Evolutionary conservation across 2,888 invertebrate genomes (phyloP).

Genomic region (Ceriagrion tenellum): DNA sequence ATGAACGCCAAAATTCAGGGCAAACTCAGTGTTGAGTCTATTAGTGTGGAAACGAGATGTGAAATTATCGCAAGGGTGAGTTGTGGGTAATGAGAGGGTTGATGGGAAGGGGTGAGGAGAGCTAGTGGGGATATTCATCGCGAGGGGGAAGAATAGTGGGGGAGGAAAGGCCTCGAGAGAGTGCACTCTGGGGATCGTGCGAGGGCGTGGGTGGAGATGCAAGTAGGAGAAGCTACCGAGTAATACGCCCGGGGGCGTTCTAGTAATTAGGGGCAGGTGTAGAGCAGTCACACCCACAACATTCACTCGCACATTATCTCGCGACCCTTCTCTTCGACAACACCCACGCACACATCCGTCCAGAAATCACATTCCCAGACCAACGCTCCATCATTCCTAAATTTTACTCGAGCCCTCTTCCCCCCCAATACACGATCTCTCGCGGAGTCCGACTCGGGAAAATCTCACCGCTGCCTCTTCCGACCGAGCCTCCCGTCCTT

Average conservation of each 20-base stretch:
- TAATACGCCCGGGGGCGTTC: constrained; percentile 19
- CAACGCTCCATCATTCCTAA: neutral
- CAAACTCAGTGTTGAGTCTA: neutral
- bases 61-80: neutral
- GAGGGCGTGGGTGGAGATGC: neutral
- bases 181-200: neutral
- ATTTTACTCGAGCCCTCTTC: neutral
- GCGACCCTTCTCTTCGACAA: constrained; percentile 17
- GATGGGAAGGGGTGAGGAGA: neutral
- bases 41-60: neutral
- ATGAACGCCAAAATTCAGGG: neutral
- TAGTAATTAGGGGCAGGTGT: constrained; percentile 63
- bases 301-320: neutral
- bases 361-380: constrained; percentile 41
- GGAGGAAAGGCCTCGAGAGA: neutral
- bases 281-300: constrained; percentile 37
- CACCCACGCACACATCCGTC: constrained; percentile 35
- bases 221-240: neutral
- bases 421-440: neutral
- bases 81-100: neutral
- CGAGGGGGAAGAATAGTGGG: neutral
- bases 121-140: neutral
- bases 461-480: neutral
- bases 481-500: neutral
- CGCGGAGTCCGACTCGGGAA: neutral